Conservation (phyloP, 2,888 invertebrate genomes). For the Balanococcus diminutus region DNA sequence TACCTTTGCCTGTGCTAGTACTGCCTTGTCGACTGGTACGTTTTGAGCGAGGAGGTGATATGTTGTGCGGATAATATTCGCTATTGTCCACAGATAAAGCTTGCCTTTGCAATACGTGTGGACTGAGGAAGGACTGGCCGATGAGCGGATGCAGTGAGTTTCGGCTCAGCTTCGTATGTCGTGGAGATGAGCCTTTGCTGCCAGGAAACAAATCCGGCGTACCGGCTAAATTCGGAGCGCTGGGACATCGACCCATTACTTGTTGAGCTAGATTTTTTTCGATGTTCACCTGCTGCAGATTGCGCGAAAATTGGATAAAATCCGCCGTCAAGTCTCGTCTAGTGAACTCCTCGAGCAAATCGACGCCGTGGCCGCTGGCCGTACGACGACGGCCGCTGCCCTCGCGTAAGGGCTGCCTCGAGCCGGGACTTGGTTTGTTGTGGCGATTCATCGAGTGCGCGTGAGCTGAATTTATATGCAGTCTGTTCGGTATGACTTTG, state of each 20-base stretch:
- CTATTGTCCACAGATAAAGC: slow-evolving; percentile 81
- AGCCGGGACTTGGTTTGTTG: slow-evolving; percentile 62
- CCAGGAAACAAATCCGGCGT: slow-evolving; percentile 58
- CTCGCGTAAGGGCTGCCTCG: slow-evolving; percentile 67
- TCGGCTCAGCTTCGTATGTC: slow-evolving; percentile 55
- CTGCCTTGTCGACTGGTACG: slow-evolving; percentile 57
- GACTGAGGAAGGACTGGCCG: slow-evolving; percentile 64
- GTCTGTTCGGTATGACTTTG: slow-evolving; percentile 69
- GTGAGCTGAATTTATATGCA: slow-evolving; percentile 56
- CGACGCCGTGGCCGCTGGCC: slow-evolving; percentile 59
- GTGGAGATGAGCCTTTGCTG: slow-evolving; percentile 18
- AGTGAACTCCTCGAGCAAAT: slow-evolving; percentile 59
- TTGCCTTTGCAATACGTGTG: slow-evolving; percentile 71
- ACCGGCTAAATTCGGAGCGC: slow-evolving; percentile 67
- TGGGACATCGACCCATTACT: slow-evolving; percentile 65
- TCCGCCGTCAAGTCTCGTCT: slow-evolving; percentile 63
- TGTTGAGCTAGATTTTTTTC: slow-evolving; percentile 58
- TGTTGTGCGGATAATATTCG: slow-evolving; percentile 59
- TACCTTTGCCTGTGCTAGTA: slow-evolving; percentile 53
- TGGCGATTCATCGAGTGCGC: slow-evolving; percentile 56
- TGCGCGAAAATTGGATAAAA: slow-evolving; percentile 65
- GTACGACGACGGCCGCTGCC: slow-evolving; percentile 61
- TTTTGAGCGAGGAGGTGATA: slow-evolving; percentile 59
- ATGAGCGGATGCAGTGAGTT: slow-evolving; percentile 57
- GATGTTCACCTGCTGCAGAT: slow-evolving; percentile 59